These are phyloP conservation scores for Leptinotarsa defecta DNA, from an alignment of 1,140 invertebrate genomes.

Conservation along the genomic window DNA sequence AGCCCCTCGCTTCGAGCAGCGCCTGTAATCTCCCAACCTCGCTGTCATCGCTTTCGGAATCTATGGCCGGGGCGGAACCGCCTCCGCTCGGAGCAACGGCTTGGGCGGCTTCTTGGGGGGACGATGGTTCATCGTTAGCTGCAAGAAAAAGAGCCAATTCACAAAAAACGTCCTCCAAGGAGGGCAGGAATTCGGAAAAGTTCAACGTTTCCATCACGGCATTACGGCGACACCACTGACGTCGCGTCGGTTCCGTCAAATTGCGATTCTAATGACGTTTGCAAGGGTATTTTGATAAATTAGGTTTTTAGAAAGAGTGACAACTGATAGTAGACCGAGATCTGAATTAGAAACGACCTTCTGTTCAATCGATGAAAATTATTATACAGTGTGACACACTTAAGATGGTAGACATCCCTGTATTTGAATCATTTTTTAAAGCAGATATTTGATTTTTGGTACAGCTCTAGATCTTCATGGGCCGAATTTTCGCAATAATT, in stretches of 20 bases:
- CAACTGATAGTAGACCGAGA: too few species aligned
- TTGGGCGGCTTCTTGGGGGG: conserved; percentile 53
- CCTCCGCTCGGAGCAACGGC: conserved; percentile 48
- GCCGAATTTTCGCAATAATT: too few species aligned
- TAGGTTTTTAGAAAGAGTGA: too few species aligned
- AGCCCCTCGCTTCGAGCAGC: conserved; percentile 87
- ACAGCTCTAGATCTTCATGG: too few species aligned
- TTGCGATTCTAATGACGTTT: background rate
- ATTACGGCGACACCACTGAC: background rate
- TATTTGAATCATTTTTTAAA: background rate
- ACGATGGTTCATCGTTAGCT: conserved; percentile 53
- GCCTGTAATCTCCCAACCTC: conserved; percentile 89
- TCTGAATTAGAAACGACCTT: background rate
- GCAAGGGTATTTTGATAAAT: background rate
- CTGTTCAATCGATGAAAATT: background rate
- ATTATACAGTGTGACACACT: background rate
- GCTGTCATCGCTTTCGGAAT: conserved; percentile 77
- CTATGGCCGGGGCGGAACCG: conserved; percentile 52
- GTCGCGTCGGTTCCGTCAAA: background rate
- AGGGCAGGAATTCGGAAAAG: background rate
- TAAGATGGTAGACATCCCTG: background rate
- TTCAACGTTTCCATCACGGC: conserved; percentile 7
- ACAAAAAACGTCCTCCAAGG: conserved; percentile 5
- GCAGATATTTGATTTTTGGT: too few species aligned
- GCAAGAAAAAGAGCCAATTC: conserved; percentile 18